These are phyloP conservation scores for Scaptomyza caliginosa DNA, from an alignment of 2,888 invertebrate genomes.

Conservation along the genomic window DNA sequence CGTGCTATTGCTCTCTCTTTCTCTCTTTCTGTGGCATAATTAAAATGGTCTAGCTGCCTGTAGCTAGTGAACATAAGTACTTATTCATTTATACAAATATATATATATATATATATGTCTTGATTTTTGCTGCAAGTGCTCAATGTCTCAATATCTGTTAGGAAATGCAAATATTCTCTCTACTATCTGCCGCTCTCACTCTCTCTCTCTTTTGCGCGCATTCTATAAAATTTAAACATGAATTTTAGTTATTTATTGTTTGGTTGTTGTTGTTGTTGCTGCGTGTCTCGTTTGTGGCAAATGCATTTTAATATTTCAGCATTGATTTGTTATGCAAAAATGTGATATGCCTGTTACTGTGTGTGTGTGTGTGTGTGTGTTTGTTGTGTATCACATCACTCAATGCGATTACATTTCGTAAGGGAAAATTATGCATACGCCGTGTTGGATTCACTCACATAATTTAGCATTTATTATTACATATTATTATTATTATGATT, in stretches of 20 bases:
- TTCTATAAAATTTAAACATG: conserved; percentile 70
- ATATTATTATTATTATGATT: conserved; percentile 74
- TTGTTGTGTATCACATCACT: conserved; percentile 52
- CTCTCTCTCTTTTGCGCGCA: conserved; percentile 1
- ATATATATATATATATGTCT: conserved; percentile 8
- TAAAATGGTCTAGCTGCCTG: conserved; percentile 21
- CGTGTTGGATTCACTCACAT: conserved; percentile 67
- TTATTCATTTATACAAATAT: neutral
- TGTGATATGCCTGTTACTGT: conserved; percentile 28
- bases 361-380: conserved; percentile 13
- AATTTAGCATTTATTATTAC: conserved; percentile 78
- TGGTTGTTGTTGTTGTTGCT: conserved; percentile 30
- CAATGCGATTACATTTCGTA: conserved; percentile 67
- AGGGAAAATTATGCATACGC: conserved; percentile 69
- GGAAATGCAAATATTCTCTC: conserved; percentile 65
- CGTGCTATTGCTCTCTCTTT: neutral
- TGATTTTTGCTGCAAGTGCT: conserved; percentile 54
- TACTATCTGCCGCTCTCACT: conserved; percentile 1
- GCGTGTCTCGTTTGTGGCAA: conserved; percentile 65
- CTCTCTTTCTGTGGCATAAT: conserved; percentile 27
- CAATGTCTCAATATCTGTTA: conserved; percentile 56
- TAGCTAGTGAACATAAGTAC: neutral
- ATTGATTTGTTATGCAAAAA: conserved; percentile 78
- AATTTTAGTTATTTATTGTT: conserved; percentile 73
- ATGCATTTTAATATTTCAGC: conserved; percentile 75